These are phyloP conservation scores for Pelodiscus sinensis DNA, from an alignment of 2,113 vertebrate genomes.

Conservation along the genomic window DNA sequence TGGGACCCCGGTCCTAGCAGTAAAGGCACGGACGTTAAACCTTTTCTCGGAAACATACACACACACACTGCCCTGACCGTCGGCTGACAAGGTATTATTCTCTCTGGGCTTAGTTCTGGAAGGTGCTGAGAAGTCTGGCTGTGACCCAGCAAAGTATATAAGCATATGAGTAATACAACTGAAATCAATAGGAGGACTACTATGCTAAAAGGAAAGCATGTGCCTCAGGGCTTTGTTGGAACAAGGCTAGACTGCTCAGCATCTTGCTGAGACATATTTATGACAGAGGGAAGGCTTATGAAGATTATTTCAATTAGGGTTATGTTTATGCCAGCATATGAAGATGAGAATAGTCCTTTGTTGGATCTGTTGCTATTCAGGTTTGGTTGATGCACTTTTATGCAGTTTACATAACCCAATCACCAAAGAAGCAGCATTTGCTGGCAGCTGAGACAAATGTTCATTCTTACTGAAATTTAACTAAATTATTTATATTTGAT, in stretches of 20 bases:
- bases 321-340: background rate
- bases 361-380: background rate
- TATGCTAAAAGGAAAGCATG: background rate
- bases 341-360: fast-evolving
- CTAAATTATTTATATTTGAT: background rate
- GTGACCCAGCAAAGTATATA: background rate
- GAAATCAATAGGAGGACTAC: fast-evolving
- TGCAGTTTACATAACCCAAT: background rate
- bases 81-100: background rate
- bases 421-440: background rate
- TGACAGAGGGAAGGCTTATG: background rate
- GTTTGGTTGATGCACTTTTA: fast-evolving
- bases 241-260: background rate
- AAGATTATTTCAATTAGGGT: background rate
- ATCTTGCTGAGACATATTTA: background rate
- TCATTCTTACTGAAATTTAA: background rate
- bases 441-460: background rate
- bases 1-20: no score
- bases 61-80: no score
- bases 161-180: background rate
- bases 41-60: no score
- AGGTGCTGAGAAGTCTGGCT: background rate
- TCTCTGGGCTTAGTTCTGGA: background rate
- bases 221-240: background rate
- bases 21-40: no score